Base-by-base conservation (phyloP, 2,888 invertebrate genomes). In the Caenorhabditis virilis region DNA sequence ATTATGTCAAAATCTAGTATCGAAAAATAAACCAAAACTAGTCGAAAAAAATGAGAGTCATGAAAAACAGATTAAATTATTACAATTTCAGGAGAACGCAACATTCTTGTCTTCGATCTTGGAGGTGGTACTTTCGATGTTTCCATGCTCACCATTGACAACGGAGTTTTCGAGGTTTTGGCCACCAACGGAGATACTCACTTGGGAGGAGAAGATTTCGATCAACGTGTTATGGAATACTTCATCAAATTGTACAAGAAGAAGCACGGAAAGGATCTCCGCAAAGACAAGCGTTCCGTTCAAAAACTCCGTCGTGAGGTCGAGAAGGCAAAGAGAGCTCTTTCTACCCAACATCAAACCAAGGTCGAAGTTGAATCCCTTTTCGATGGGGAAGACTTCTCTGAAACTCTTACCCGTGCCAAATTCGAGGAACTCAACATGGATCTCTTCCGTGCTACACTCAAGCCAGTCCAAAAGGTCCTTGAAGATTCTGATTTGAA, bases 71-170 rank as follows among this genome's bases (percentile, higher is more conserved):
- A n/a, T n/a, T 16, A 4, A 36, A 36, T 36, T 7, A 36, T 16
- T 50, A 20, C 23, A 7, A 46, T 65, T 73, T 50, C 66, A 73
- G 73, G 73, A 68, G 73, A 97, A 86, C 95, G 95, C 88, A 98
- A 98, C 83, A 93, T 98, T 20, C 88, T 98, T 48, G 95, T 98
- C 15, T 98, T 97, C 85, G 97, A 98, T 88, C 89, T 98, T 86
- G 97, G 98, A 83, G 98, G 98, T 85, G 98, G 97, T 86, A 98
- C 98, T 73, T 98, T 98, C 84, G 98, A 98, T 86, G 98, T 98
- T n/a, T 95, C 95, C 41, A 88, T 98, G 27, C 88, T 98, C 55
- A 97, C 97, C 74, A 98, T 98, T 83, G 98, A 98, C 84, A 95
- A 95, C 82, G 98, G 97, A 53, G 95, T 98, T 11, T 97, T 98